A percentile compares a stretch with the other conserved stretches of the same genome.
Conservation (phyloP, 2,888 invertebrate species). For the Megaustenia siamemsis region DNA sequence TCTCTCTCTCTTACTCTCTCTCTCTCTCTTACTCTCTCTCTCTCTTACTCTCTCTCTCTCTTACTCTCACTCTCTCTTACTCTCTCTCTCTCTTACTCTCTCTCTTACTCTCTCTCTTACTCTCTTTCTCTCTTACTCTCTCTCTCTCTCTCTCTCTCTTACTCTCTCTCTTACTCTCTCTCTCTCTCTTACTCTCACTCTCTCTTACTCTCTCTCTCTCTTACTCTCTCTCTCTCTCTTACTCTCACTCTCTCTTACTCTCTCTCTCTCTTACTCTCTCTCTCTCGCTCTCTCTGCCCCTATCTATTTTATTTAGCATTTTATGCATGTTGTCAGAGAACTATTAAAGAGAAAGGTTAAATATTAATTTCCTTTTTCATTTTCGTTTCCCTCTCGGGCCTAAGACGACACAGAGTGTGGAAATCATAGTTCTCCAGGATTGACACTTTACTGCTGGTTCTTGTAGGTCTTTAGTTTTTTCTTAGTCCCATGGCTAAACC, state of each 20-base stretch:
- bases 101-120: not conserved
- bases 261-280: slow-evolving; percentile 20
- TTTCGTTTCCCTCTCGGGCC: too few relatives aligned
- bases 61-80: not conserved
- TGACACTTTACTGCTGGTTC: too few relatives aligned
- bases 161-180: not conserved
- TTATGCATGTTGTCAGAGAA: too few relatives aligned
- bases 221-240: slow-evolving; percentile 20
- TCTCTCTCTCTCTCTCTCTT: not conserved
- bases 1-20: not conserved
- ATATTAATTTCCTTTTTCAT: too few relatives aligned
- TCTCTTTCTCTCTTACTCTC: too few relatives aligned
- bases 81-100: not conserved
- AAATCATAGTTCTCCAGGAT: too few relatives aligned
- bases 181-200: not conserved
- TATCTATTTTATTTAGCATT: not conserved
- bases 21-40: not conserved
- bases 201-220: not conserved
- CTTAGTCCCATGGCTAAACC: too few relatives aligned
- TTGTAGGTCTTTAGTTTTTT: too few relatives aligned
- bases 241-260: not conserved
- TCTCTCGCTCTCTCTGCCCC: too few relatives aligned
- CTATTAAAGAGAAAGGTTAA: too few relatives aligned
- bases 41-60: not conserved
- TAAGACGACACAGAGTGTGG: too few relatives aligned